Base-by-base conservation (phyloP, 2,797 vertebrate genomes). In the Oryzias sinensis region DNA sequence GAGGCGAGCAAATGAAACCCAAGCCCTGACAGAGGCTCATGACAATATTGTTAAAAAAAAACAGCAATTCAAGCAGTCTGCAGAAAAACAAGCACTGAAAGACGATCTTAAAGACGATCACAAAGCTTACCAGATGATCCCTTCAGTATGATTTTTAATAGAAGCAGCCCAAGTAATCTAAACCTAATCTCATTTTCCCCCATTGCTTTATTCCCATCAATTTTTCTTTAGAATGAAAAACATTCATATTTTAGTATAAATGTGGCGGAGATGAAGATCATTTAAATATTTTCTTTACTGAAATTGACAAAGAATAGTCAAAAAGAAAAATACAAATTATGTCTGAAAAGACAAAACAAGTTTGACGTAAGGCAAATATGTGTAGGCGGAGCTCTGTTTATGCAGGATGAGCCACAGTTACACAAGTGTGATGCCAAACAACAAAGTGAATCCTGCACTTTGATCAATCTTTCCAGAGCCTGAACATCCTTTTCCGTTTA, bases 371-470 rank as follows among this genome's bases (percentile, higher is more conserved):
- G 16, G 29, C 17, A 20, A 14, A 20, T 13, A 18, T 45, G 11
- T 14, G 45, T 5, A 33, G 17, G 6, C 15, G 16, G 41, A 14
- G 18, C 51, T 53, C 0, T 51, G 22, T 15, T 49, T 42, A 55
- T 47, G 27, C 17, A 17, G 46, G 15, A 47, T 50, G 50, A 70
- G 43, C 9, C 29, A 61, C 15, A 48, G 8, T 64, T 43, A 53
- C 5, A 43, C 2, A 43, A 17, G 5, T 53, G 18, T 4, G 25
- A 25, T 24, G 48, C 5, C 44, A 53, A 50, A 45, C 16, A 51
- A 13, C 6, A 40, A 45, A 45, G 45, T 29, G 48, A 65, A 56
- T 70, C 51, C 56, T 40, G 62, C 69, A 82, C 46, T 59, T 40
- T 54, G 61, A 60, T 47, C 18, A 45, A 57, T 56, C 15, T 56